A percentile compares a stretch with the other conserved stretches of the same genome.
These are phyloP conservation scores for Tenthredo distinguenda DNA, from an alignment of 2,888 invertebrate species.

Conservation along the genomic window DNA sequence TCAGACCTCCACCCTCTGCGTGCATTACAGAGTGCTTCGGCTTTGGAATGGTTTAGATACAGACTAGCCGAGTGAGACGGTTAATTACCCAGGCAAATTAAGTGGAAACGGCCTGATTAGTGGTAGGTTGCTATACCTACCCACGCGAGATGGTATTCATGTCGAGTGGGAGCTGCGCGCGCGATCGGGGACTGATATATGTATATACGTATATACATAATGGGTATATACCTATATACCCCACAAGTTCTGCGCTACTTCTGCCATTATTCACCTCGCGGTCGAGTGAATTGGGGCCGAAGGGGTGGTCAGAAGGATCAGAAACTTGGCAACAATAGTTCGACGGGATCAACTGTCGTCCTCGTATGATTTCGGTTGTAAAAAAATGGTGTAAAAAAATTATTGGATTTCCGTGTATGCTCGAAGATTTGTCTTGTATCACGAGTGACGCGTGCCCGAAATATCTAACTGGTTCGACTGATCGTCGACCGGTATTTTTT, in stretches of 20 bases:
- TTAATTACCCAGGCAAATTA: slow-evolving; percentile 76
- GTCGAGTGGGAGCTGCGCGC: slow-evolving; percentile 24
- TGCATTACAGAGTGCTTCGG: slow-evolving; percentile 72
- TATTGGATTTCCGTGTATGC: background rate
- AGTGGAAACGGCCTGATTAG: slow-evolving; percentile 76
- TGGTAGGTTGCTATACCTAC: slow-evolving; percentile 51
- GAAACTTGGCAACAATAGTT: slow-evolving; percentile 18
- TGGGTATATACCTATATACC: slow-evolving; percentile 25
- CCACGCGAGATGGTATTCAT: slow-evolving; percentile 46
- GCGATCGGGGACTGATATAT: slow-evolving; percentile 32
- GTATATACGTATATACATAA: background rate
- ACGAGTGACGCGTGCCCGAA: background rate
- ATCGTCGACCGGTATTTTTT: background rate
- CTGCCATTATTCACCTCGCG: slow-evolving; percentile 34
- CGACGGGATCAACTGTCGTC: slow-evolving; percentile 22
- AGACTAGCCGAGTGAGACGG: slow-evolving; percentile 70
- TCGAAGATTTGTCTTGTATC: background rate
- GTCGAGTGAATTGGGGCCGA: slow-evolving; percentile 28
- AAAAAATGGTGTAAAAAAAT: background rate
- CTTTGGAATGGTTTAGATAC: slow-evolving; percentile 69
- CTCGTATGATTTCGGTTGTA: background rate
- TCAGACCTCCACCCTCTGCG: slow-evolving; percentile 47
- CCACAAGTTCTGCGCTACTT: slow-evolving; percentile 27
- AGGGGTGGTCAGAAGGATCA: background rate
- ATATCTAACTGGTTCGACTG: background rate